phyloP scores from a whole-genome alignment of 2,797 vertebrate genomes.

The Pipistrellus pygmaeus region DNA sequence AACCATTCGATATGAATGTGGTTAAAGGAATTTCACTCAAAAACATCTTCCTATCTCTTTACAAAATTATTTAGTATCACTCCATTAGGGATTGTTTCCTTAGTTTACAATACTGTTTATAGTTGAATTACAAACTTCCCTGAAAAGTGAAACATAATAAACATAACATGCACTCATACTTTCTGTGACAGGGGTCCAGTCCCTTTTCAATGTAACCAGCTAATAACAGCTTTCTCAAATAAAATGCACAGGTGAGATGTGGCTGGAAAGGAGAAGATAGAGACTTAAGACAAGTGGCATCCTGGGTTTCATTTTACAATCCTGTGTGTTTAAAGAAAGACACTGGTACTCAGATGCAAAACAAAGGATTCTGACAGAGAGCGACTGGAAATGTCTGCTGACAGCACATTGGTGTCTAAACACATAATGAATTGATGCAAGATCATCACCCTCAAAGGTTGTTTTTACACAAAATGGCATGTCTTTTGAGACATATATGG shows the following conservation, averaged over 20 bases:
- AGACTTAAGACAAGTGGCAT: neutral
- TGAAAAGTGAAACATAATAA: constrained; percentile 10
- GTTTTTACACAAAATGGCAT: neutral
- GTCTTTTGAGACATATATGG: neutral
- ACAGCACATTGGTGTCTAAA: neutral
- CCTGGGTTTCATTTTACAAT: neutral
- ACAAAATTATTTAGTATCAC: neutral
- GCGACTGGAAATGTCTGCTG: neutral
- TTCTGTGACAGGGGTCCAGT: neutral
- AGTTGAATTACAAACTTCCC: constrained; percentile 29
- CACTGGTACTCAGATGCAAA: neutral
- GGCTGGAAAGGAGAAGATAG: neutral
- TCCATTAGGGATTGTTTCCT: neutral
- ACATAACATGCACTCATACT: neutral
- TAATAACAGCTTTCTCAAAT: constrained; percentile 1
- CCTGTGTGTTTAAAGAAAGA: neutral
- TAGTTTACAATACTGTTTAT: neutral
- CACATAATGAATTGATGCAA: neutral
- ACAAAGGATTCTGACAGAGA: neutral
- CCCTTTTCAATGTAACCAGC: neutral
- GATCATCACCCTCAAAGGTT: neutral
- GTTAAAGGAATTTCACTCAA: constrained; percentile 3
- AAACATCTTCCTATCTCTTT: neutral
- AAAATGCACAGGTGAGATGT: neutral
- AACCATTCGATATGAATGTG: neutral